Evolutionary conservation across 2,888 invertebrate species (phyloP).

Genomic region (Drosophila merina): DNA sequence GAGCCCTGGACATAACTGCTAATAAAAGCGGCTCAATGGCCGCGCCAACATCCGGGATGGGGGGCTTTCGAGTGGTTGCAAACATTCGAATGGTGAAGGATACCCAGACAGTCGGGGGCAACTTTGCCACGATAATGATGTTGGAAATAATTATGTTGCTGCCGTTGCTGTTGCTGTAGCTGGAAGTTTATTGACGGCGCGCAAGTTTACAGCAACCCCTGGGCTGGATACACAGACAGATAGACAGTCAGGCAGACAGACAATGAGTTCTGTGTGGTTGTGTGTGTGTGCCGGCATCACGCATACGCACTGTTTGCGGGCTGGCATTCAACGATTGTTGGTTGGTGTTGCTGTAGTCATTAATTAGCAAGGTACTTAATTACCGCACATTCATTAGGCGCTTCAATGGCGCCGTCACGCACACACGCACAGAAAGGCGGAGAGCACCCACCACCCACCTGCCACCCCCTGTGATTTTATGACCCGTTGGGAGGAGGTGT

Average conservation of each 20-base stretch:
- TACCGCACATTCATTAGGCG: slow-evolving; percentile 83
- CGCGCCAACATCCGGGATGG: slow-evolving; percentile 62
- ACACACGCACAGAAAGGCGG: slow-evolving; percentile 11
- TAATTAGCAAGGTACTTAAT: slow-evolving; percentile 84
- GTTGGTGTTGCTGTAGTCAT: slow-evolving; percentile 73
- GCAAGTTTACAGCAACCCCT: slow-evolving; percentile 61
- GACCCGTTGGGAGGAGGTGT: slow-evolving; percentile 58
- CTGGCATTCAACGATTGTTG: slow-evolving; percentile 61
- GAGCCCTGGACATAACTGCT: slow-evolving; percentile 74
- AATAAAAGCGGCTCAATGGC: slow-evolving; percentile 77
- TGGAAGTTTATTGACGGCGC: slow-evolving; percentile 53
- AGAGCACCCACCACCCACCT: background rate
- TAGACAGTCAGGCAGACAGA: slow-evolving; percentile 18
- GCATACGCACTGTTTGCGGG: slow-evolving; percentile 69
- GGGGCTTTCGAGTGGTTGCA: slow-evolving; percentile 35
- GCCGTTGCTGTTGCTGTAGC: slow-evolving; percentile 22
- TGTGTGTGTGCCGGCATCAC: slow-evolving; percentile 45
- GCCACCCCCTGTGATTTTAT: slow-evolving; percentile 56
- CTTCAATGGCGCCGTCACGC: slow-evolving; percentile 67
- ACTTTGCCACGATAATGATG: slow-evolving; percentile 64
- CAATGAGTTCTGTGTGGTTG: slow-evolving; percentile 9
- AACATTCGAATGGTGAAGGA: slow-evolving; percentile 27
- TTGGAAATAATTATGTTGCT: slow-evolving; percentile 55
- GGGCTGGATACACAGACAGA: slow-evolving; percentile 12
- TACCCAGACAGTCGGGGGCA: slow-evolving; percentile 35